A percentile compares a stretch with the other conserved stretches of the same genome.
Conservation (phyloP, 1,140 invertebrate species). For the Psilanteris sp. region DNA sequence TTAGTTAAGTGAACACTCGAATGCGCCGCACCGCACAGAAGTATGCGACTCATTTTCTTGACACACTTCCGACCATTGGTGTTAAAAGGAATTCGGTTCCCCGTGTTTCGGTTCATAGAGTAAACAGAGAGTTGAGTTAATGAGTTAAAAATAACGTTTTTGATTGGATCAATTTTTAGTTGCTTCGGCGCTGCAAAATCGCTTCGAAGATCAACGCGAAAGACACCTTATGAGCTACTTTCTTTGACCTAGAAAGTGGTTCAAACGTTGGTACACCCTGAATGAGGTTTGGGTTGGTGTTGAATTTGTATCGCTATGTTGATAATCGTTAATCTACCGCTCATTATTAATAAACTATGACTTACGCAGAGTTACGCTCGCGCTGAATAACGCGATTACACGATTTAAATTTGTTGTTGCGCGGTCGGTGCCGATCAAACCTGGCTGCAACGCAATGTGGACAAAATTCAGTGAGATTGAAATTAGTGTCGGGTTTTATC, state of each 20-base stretch:
- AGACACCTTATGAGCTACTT: conserved; percentile 17
- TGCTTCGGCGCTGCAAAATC: neutral
- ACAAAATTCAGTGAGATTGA: no score
- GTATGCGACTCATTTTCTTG: conserved; percentile 34
- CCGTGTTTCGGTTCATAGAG: neutral
- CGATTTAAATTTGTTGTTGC: no score
- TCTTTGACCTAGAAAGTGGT: conserved; percentile 48
- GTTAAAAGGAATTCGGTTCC: neutral
- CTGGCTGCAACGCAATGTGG: no score
- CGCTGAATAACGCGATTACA: no score
- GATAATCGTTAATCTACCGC: no score
- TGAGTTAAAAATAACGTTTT: conserved; percentile 18
- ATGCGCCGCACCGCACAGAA: conserved; percentile 4
- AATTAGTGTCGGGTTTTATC: no score
- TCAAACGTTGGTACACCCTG: no score
- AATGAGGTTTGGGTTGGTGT: no score
- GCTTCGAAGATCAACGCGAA: conserved; percentile 6
- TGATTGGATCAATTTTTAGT: conserved; percentile 1
- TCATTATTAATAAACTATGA: no score
- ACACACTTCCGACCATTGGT: conserved; percentile 14
- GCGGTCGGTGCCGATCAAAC: no score
- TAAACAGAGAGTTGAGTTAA: neutral
- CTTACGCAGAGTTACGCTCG: no score
- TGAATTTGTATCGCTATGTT: no score
- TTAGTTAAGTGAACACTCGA: conserved; percentile 54